Evolutionary conservation across 2,113 vertebrate genomes (phyloP), one percentile per base, ranked within the genome.

Genomic region (Trinectes maculatus): DNA sequence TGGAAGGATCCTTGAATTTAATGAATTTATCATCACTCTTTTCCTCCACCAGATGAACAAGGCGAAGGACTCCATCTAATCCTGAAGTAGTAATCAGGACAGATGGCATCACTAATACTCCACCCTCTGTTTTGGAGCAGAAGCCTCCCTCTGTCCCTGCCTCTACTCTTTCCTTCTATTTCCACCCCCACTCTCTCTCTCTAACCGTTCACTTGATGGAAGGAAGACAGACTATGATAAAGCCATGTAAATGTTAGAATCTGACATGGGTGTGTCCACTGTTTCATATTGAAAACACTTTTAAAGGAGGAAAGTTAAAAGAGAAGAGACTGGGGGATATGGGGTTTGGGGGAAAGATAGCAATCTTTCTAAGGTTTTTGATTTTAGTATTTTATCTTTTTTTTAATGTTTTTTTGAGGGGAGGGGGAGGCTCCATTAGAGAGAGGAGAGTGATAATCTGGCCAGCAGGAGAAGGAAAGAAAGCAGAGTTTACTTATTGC

Each of bases 11-110:
- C 1, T 29, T 21, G n/a, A n/a, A n/a, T n/a, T n/a, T n/a, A n/a
- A n/a, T n/a, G n/a, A n/a, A n/a, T 53, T 34, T 43, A 16, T 39
- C 10, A 6, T 44, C n/a, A n/a, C n/a, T n/a, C n/a, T n/a, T 15
- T 49, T 44, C 56, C 48, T 42, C 70, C 57, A 85, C 68, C 47
- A 99, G 97, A 95, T 91, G 96, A 98, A 90, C 94, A 94, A 77
- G 93, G 93, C 46, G 96, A 96, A 87, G 94, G 96, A 77, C 93
- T 96, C 89, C 96, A 98, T 85, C 94, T 99, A 83, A 95, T 98
- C 86, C 74, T 99, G 91, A 99, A 99, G 87, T 99, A 95, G 95
- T 36, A 69, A 46, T 61, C 49, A 77, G 73, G 78, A 77, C 87
- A 48, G 81, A 87, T 73, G 79, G 66, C 71, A 68, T 80, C 86